Percentiles rank a stretch among this genome's conserved stretches.
phyloP scores from a whole-genome alignment of 2,797 vertebrate species.

The Hyperoplus immaculatus region DNA sequence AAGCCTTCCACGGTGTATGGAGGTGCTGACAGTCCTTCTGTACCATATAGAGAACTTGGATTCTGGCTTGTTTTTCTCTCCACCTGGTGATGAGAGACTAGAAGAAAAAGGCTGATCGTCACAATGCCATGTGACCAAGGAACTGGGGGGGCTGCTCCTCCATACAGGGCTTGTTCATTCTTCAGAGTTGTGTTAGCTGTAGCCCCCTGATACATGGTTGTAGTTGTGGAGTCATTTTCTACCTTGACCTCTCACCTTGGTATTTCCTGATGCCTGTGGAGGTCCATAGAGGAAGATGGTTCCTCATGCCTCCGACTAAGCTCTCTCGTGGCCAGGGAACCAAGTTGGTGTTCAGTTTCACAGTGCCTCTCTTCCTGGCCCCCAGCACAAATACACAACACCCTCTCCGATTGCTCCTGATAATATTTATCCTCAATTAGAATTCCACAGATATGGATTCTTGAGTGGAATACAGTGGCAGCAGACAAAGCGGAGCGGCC shows the following conservation, averaged over 20 bases:
- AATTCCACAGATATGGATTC: conserved; percentile 81
- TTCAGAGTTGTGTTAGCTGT: conserved; percentile 35
- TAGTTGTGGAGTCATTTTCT: conserved; percentile 29
- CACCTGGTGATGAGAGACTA: conserved; percentile 75
- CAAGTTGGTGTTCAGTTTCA: conserved; percentile 70
- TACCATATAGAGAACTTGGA: conserved; percentile 72
- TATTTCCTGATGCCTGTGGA: conserved; percentile 55
- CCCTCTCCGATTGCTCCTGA: conserved; percentile 81
- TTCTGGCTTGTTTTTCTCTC: conserved; percentile 69
- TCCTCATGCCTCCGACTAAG: conserved; percentile 57
- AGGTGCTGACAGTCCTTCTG: conserved; percentile 78
- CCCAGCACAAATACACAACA: conserved; percentile 83
- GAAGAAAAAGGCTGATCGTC: conserved; percentile 46
- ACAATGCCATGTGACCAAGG: conserved; percentile 35
- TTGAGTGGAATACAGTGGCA: conserved; percentile 79
- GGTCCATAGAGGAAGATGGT: conserved; percentile 52
- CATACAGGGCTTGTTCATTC: conserved; percentile 32
- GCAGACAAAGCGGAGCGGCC: conserved; percentile 65
- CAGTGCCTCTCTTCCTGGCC: conserved; percentile 67
- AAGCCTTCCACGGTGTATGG: conserved; percentile 63
- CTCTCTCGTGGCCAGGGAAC: conserved; percentile 55
- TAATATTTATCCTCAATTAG: conserved; percentile 86
- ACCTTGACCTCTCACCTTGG: conserved; percentile 71
- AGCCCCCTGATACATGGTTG: conserved; percentile 20
- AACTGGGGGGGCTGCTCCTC: conserved; percentile 15